Evolutionary conservation across 2,113 vertebrate genomes (phyloP).

Genomic region (Toxotes chatareus): DNA sequence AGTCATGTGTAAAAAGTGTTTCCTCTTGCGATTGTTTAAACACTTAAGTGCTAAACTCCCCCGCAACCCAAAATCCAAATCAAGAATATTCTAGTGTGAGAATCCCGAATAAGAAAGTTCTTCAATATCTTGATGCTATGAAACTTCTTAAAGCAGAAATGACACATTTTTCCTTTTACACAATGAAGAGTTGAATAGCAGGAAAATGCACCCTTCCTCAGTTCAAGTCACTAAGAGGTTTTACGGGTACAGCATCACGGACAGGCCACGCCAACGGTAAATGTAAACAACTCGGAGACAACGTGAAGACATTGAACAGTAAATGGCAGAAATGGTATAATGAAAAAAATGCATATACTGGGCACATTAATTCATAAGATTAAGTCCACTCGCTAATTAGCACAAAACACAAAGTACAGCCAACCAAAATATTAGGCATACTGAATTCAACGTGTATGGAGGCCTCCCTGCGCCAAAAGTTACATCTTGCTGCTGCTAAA

Average conservation of each 20-base stretch:
- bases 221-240: too few relatives aligned
- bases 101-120: not conserved
- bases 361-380: too few relatives aligned
- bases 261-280: not conserved
- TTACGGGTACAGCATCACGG: too few relatives aligned
- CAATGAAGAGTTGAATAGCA: not conserved
- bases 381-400: not conserved
- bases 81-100: not conserved
- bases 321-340: not conserved
- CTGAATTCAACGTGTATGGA: not conserved
- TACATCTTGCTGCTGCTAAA: too few relatives aligned
- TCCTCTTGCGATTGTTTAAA: not conserved
- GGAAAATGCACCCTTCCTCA: too few relatives aligned
- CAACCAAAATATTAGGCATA: not conserved
- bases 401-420: not conserved
- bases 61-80: not conserved
- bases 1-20: not conserved
- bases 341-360: too few relatives aligned
- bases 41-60: conserved; percentile 1
- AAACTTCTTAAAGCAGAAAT: not conserved
- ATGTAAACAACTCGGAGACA: not conserved
- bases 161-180: not conserved
- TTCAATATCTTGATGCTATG: not conserved
- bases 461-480: not conserved
- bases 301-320: not conserved